These are phyloP conservation scores for Drosophila setifemur DNA, from an alignment of 1,140 invertebrate genomes.

Conservation along the genomic window DNA sequence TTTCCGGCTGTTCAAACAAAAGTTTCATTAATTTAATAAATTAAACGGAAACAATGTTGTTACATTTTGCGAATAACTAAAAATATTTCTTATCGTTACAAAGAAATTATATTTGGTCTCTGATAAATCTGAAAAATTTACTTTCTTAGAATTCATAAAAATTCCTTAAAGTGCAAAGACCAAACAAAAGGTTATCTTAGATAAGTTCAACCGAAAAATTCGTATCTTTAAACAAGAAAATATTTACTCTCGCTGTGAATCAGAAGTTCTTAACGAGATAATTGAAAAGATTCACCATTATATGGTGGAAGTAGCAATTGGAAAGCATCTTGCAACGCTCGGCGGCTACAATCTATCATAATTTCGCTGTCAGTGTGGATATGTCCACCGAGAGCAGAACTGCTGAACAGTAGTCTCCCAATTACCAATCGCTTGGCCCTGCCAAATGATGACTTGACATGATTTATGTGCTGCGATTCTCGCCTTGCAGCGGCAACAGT, in stretches of 20 bases:
- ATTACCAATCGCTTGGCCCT: constrained; percentile 21
- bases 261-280: neutral
- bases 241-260: neutral
- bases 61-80: too few species aligned
- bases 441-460: constrained; percentile 58
- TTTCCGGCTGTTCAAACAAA: too few species aligned
- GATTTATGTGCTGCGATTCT: constrained; percentile 48
- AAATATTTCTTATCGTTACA: too few species aligned
- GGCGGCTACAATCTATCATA: constrained; percentile 16
- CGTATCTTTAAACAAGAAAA: neutral
- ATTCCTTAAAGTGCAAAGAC: neutral
- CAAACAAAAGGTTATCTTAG: neutral
- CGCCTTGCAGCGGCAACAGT: constrained; percentile 42
- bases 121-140: too few species aligned
- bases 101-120: too few species aligned
- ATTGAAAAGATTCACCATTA: neutral
- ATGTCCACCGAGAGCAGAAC: constrained; percentile 14
- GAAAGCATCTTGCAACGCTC: constrained; percentile 2
- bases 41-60: too few species aligned
- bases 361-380: constrained; percentile 34
- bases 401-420: constrained; percentile 8
- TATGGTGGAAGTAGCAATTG: constrained; percentile 2
- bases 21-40: too few species aligned
- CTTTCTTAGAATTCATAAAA: neutral
- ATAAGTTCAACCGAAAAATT: too few species aligned